Base-by-base conservation (phyloP, 2,797 vertebrate genomes). In the Pristis pectinata region DNA sequence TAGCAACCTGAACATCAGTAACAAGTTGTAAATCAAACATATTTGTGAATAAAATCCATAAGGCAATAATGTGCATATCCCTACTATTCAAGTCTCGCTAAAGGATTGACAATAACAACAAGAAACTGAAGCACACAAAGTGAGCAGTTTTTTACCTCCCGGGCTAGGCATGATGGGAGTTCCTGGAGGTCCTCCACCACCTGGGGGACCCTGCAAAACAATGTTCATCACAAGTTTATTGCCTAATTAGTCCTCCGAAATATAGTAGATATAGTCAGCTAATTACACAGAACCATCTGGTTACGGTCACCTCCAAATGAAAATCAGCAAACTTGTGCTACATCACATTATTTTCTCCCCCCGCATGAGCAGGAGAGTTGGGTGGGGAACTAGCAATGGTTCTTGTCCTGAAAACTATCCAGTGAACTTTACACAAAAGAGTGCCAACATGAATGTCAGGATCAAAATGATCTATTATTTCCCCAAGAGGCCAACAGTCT, bases 121-220 rank as follows among this genome's bases (percentile, higher is more conserved):
- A 6, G 24, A 93, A 76, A 74, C 5, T 67, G 15, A n/a, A 94
- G 41, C 7, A 56, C 7, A 74, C 44, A 94, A n/a, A 76, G 92
- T 30, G 53, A 53, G 76, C 7, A 87, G 44, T 11, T 74, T 61
- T 94, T 82, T 97, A 99, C 99, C 99, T 98, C 98, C 98, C 96
- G 99, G 99, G 97, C 99, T 99, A 95, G 99, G 99, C 98, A 99
- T 99, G 97, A 99, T 99, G 77, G 99, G 99, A 89, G 99, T 99
- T 96, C 99, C 99, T 95, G 99, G 99, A 95, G 99, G 98, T 3
- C 99, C 99, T 95, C 99, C 98, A 95, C 99, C 98, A 96, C 98
- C 99, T 0, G 98, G 98, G 96, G 99, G 99, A 96, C 98, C 99
- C 99, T 99, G 96, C 94, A 96, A 95, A 59, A 96, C 96, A 95